Evolutionary conservation across 2,797 vertebrate species (phyloP), one percentile per base, ranked within the genome.

Genomic region (Myiotriccus ornatus): DNA sequence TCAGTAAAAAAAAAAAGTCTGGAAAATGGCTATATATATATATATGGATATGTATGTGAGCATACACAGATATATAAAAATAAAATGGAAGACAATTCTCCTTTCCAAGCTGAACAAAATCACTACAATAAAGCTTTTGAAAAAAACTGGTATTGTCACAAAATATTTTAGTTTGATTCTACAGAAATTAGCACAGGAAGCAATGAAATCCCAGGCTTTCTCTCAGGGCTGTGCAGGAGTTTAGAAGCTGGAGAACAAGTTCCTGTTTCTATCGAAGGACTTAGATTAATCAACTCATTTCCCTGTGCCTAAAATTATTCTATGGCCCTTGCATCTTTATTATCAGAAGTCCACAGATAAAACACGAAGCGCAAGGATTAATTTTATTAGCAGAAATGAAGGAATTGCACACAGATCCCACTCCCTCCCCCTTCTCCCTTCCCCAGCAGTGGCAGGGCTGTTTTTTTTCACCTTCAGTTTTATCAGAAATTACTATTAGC

Each of bases 401-500:
- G 71, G 41, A 63, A 74, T 19, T 12, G 18, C 78, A 71, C 37
- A 74, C 28, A 24, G 68, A 24, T 87, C 46, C 39, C 44, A 13
- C 46, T 10, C n/a, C 17, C 35, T 35, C 32, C 49, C 34, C 28
- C 13, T 50, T 43, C 43, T 39, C 34, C 60, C 50, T 77, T 28
- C 32, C 44, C 32, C 16, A 34, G 34, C 59, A 89, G 28, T 0
- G 3, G 35, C 12, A 47, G 53, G 37, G 11, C 13, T 65, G 68
- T 6, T 83, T 85, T 6, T 83, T 85, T 80, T 75, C 39, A 80
- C 64, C 52, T 14, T 43, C 30, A 50, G 24, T 68, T 68, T 89
- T 77, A 94, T 85, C 82, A 94, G 71, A 35, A 93, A 83, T 93
- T 73, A 52, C 39, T 52, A 52, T 87, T 75, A 78, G 53, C 76